Evolutionary conservation across 2,888 invertebrate species (phyloP).

Genomic region (Ethmia dodecea): DNA sequence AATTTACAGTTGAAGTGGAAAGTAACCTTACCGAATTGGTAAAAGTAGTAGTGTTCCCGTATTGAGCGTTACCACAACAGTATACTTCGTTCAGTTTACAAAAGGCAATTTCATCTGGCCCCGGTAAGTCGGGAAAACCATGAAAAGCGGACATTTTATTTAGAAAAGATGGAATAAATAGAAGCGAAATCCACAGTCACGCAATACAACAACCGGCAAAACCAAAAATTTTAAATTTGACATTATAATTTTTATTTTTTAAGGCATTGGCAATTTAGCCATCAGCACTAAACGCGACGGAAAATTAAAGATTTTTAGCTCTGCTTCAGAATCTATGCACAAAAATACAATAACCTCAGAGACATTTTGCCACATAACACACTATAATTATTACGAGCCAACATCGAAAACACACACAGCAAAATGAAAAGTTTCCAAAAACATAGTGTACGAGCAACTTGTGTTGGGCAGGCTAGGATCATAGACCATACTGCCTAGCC

Average conservation of each 20-base stretch:
- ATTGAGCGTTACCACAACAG: constrained; percentile 75
- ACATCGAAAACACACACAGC: no score
- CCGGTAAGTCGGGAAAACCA: constrained; percentile 70
- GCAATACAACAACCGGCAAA: constrained; percentile 16
- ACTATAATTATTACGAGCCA: no score
- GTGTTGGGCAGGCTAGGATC: no score
- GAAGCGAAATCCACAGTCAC: constrained; percentile 23
- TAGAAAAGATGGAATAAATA: constrained; percentile 3
- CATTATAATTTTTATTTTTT: not conserved
- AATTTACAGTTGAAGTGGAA: constrained; percentile 13
- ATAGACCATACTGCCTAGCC: no score
- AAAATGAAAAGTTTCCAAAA: no score
- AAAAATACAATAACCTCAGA: no score
- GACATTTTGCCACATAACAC: no score
- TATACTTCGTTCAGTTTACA: constrained; percentile 81
- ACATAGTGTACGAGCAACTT: no score
- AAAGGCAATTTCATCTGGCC: constrained; percentile 72
- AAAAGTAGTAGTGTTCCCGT: constrained; percentile 75
- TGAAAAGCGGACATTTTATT: constrained; percentile 69
- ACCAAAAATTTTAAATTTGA: constrained; percentile 2
- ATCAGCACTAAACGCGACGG: no score
- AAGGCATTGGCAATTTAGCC: no score
- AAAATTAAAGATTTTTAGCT: no score
- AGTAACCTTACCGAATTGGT: constrained; percentile 78
- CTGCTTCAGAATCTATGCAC: no score